Evolutionary conservation across 2,888 invertebrate genomes (phyloP), one percentile per base, ranked within the genome.

Genomic region (Drosophila phalerata): DNA sequence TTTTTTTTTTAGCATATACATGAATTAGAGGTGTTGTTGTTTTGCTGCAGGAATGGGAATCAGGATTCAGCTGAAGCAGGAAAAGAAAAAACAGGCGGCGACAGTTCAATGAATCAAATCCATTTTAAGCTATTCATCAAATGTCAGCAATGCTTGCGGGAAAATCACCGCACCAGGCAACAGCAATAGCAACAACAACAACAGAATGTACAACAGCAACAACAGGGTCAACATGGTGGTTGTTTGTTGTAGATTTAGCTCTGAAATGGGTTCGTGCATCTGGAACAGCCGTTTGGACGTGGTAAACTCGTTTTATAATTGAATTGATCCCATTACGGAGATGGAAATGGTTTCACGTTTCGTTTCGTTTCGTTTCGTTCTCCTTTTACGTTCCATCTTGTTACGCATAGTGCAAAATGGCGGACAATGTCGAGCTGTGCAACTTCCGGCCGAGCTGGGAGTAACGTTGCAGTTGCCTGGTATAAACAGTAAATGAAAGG

Each of bases 301-400:
- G 64, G 73, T 67, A 78, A 84, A 80, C 82, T 79, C 66, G 81
- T 73, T 85, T 85, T 85, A 85, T 87, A 85, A 85, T 85, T 85
- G 87, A 85, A 87, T 85, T 85, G 87, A 87, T 81, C 77, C 82
- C 79, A 87, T 86, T 86, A 85, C 81, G 79, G 81, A 83, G 79
- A 87, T 88, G 83, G 77, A 85, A 81, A 79, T 79, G 79, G 73
- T 85, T 85, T 81, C 74, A 76, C 84, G 73, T 86, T 79, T 75
- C 80, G 76, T 73, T 78, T 76, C 57, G 48, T 42, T 55, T 52
- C 65, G 51, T 42, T 45, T 28, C 57, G 47, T 19, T 40, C 48
- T 51, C 58, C 11, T 1, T 48, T 76, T 75, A 66, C 61, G 49
- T 55, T 45, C 42, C 57, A 47, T 38, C 40, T 37, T 38, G 69